Base-by-base conservation (phyloP, 2,113 vertebrate genomes). In the human (Homo sapiens) region DNA sequence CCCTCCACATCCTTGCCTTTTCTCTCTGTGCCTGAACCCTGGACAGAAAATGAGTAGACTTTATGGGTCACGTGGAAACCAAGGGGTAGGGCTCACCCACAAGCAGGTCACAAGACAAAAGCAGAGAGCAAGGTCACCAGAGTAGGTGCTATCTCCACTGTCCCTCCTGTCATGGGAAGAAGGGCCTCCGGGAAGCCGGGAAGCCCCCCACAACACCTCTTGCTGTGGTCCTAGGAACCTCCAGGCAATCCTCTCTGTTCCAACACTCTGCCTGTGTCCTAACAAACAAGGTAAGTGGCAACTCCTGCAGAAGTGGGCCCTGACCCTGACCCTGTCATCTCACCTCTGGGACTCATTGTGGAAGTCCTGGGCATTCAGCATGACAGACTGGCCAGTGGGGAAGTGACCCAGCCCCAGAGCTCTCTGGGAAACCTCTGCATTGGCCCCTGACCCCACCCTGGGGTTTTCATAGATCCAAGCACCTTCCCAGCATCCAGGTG, bases 1-100 rank as follows among this genome's bases (percentile, higher is more conserved):
- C 11, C 2, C 6, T 18, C 6, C 0, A 4, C 14, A 4, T 4
- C 43, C n/a, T 64, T 32, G 14, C 2, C 20, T 59, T 75, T 55
- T 13, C 7, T 45, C 93, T 75, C 48, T 17, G n/a, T 45, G 43
- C 23, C 43, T 0, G 0, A n/a, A 23, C 16, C 64, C 66, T 35
- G 5, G 22, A 13, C 18, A 50, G 50, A 87, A 68, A 61, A 80
- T 45, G 45, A 45, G 45, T 45, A 45, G 8, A 45, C 45, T 45
- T 45, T 45, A 45, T 45, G 45, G 45, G 45, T 45, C 45, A 45
- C 8, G 45, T 45, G 45, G 45, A 45, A 9, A 45, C 45, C 45
- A 45, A 45, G 8, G 45, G 45, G 45, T 45, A 45, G 45, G 45
- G 45, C 45, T 45, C 45, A 45, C 45, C 45, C 45, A 45, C 45